Evolutionary conservation across 1,140 invertebrate genomes (phyloP), one percentile per base, ranked within the genome.

Genomic region (Antheraea pernyi): DNA sequence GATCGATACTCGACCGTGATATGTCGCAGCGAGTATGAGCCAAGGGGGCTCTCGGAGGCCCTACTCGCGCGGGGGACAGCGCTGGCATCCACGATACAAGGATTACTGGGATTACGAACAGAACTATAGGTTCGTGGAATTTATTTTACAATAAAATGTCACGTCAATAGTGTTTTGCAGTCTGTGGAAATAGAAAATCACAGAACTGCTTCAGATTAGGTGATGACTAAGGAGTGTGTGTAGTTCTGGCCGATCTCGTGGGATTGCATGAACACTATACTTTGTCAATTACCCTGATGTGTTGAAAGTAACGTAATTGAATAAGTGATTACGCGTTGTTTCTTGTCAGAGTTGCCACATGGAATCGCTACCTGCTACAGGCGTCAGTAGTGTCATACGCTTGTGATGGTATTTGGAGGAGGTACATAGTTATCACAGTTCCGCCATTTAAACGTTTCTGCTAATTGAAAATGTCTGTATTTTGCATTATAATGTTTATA

Each of bases 51-150:
- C 89, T 8, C 73, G 89, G 73, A 79, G 89, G 78, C 89, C 89
- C 71, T 91, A 88, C 71, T 89, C 86, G 65, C 89, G 88, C 80
- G 89, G 89, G 75, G 89, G 89, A 79, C 89, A 85, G 65, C 89
- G 89, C 48, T 91, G 89, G 85, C 86, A 91, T 79, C 84, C 88
- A 73, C 86, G 89, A 53, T 91, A 91, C 82, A 91, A 91, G 82
- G 89, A 91, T 22, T 91, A 90, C 72, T 91, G 89, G 89, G 89
- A 90, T 70, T 91, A 90, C 81, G 89, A 91, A 67, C 89, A 91
- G 62, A 91, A 87, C 71, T 91, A 90, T 74, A 91, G 89, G 89
- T 91, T 30, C 19, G 16, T 22, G 2, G 7, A n/a, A 16, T 36
- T 36, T 37, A 16, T 53, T 53, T 16, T 53, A 16, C 2, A 13